phyloP scores from a whole-genome alignment of 1,140 invertebrate genomes.

The Lordiphosa stackelbergi region DNA sequence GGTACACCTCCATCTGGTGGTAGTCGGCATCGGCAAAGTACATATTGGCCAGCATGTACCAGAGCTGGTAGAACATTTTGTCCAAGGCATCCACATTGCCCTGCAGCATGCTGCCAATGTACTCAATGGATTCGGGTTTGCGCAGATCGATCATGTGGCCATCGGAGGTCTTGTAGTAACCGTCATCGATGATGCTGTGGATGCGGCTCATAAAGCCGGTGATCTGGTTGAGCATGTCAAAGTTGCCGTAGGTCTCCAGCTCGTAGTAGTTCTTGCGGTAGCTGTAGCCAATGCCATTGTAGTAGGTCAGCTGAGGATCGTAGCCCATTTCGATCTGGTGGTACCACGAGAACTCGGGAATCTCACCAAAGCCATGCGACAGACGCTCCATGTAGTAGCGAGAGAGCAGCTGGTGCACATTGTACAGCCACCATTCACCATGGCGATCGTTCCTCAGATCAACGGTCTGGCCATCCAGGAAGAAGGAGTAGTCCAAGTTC shows the following conservation, averaged over 20 bases:
- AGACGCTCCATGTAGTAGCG: constrained; percentile 84
- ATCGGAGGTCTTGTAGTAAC: constrained; percentile 80
- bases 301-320: constrained; percentile 81
- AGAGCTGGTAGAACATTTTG: constrained; percentile 76
- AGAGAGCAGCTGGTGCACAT: constrained; percentile 80
- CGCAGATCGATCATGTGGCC: constrained; percentile 76
- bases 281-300: constrained; percentile 82
- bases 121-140: constrained; percentile 79
- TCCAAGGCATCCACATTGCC: constrained; percentile 78
- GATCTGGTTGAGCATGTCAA: constrained; percentile 79
- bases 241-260: constrained; percentile 80
- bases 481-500: constrained; percentile 83
- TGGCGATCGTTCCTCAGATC: constrained; percentile 79
- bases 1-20: constrained; percentile 73
- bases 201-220: constrained; percentile 81
- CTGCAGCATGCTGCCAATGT: constrained; percentile 80
- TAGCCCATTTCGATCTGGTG: constrained; percentile 80
- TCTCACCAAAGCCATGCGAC: constrained; percentile 80
- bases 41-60: constrained; percentile 71
- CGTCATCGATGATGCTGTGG: constrained; percentile 81
- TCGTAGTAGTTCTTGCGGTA: constrained; percentile 80
- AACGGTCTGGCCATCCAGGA: constrained; percentile 79
- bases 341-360: constrained; percentile 80
- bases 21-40: constrained; percentile 65
- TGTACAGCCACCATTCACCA: constrained; percentile 81